Percentiles rank a stretch among this genome's conserved stretches.
phyloP scores from a whole-genome alignment of 1,140 invertebrate genomes.

The Neoseiulus cucumeris region DNA sequence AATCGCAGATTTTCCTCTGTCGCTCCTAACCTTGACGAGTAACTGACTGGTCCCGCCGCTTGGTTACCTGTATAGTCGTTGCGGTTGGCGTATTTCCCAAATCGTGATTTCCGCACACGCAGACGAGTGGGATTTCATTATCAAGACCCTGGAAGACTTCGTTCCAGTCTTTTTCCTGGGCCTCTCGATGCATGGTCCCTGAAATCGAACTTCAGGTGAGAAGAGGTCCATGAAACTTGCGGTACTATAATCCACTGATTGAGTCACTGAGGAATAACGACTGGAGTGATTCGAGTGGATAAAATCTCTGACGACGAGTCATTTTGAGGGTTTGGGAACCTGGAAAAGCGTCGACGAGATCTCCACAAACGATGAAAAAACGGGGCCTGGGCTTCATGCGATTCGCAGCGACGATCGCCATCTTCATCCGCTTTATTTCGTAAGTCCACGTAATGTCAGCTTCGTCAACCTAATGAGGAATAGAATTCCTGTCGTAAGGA shows the following conservation, averaged over 20 bases:
- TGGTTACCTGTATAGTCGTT: slow-evolving; percentile 23
- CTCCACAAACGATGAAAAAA: slow-evolving; percentile 38
- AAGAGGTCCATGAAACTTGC: too few relatives aligned
- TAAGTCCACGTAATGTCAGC: slow-evolving; percentile 27
- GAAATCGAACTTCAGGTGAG: too few relatives aligned
- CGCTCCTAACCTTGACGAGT: too few relatives aligned
- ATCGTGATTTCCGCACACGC: slow-evolving; percentile 39
- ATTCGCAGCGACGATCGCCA: slow-evolving; percentile 31
- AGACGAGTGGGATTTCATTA: slow-evolving; percentile 31
- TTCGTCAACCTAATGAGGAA: background rate
- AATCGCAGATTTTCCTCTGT: too few relatives aligned
- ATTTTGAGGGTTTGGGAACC: too few relatives aligned
- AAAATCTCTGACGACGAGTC: too few relatives aligned
- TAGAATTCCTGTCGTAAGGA: too few relatives aligned
- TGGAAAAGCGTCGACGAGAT: slow-evolving; percentile 34
- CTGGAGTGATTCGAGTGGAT: too few relatives aligned
- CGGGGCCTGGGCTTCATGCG: slow-evolving; percentile 31
- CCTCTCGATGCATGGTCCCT: slow-evolving; percentile 20
- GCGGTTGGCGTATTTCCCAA: slow-evolving; percentile 33
- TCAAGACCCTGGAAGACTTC: slow-evolving; percentile 29
- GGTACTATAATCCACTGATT: too few relatives aligned
- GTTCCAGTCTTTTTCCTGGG: slow-evolving; percentile 31
- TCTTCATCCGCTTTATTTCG: slow-evolving; percentile 29
- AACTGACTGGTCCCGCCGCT: too few relatives aligned
- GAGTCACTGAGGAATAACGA: too few relatives aligned